phyloP scores from a whole-genome alignment of 2,888 invertebrate genomes.

The Sialis lutaria region DNA sequence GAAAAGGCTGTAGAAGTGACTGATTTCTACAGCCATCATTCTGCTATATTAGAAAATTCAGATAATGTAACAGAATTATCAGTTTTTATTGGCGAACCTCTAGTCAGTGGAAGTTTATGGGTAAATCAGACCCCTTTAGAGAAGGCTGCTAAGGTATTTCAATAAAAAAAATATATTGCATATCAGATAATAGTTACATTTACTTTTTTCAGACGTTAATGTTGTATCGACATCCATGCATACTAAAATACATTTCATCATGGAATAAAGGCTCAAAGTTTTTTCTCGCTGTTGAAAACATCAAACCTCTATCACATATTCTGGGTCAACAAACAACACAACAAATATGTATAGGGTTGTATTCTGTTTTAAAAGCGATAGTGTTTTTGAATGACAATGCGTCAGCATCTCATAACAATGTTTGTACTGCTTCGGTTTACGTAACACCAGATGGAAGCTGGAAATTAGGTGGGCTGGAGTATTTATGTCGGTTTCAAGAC shows the following conservation, averaged over 20 bases:
- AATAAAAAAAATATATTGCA: not conserved
- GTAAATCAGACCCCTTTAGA: slow-evolving; percentile 49
- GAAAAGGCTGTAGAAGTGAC: slow-evolving; percentile 60
- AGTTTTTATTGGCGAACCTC: slow-evolving; percentile 55
- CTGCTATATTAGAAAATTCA: slow-evolving; percentile 38
- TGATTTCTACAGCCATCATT: slow-evolving; percentile 61
- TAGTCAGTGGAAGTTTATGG: slow-evolving; percentile 47
- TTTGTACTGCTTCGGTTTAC: slow-evolving; percentile 63
- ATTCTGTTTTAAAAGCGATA: slow-evolving; percentile 62
- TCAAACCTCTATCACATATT: slow-evolving; percentile 52
- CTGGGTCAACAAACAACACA: slow-evolving; percentile 48
- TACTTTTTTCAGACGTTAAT: slow-evolving; percentile 55
- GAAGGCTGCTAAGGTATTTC: slow-evolving; percentile 53
- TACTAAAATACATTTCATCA: slow-evolving; percentile 64
- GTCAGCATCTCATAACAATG: slow-evolving; percentile 64
- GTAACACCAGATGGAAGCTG: slow-evolving; percentile 70
- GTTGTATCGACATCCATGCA: slow-evolving; percentile 73
- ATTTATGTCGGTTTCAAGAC: slow-evolving; percentile 50
- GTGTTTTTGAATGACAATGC: slow-evolving; percentile 75
- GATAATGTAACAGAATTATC: slow-evolving; percentile 44
- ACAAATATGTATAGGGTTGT: slow-evolving; percentile 71
- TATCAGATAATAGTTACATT: not conserved
- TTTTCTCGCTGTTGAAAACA: slow-evolving; percentile 67
- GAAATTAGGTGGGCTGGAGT: slow-evolving; percentile 78
- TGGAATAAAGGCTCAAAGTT: slow-evolving; percentile 62